phyloP scores from a whole-genome alignment of 1,140 invertebrate genomes.

The Phenacoccus solenopsis region DNA sequence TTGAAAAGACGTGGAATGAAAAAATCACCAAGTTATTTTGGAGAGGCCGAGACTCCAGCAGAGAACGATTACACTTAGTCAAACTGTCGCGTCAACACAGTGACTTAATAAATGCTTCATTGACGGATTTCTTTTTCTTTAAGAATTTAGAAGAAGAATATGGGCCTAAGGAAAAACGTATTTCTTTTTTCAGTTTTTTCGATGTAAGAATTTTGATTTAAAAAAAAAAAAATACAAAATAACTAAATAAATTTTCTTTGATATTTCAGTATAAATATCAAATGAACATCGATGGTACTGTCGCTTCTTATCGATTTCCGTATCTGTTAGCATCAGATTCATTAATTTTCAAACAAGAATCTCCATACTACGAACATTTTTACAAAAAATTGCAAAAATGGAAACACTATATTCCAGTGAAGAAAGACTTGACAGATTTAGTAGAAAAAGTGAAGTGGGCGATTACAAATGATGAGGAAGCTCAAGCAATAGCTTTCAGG shows the following conservation, averaged over 20 bases:
- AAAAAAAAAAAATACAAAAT: too few relatives aligned
- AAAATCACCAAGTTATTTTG: constrained; percentile 73
- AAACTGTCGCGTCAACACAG: constrained; percentile 62
- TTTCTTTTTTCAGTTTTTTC: constrained; percentile 92
- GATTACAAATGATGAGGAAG: constrained; percentile 57
- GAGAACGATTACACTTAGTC: constrained; percentile 69
- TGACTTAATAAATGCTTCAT: constrained; percentile 74
- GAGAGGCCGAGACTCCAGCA: constrained; percentile 79
- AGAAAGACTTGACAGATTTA: constrained; percentile 66
- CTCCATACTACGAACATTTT: constrained; percentile 89
- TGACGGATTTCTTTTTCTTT: constrained; percentile 97
- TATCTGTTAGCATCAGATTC: constrained; percentile 78
- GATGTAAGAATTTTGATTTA: constrained; percentile 45
- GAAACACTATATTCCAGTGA: constrained; percentile 74
- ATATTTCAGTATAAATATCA: constrained; percentile 85
- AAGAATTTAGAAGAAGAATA: constrained; percentile 69
- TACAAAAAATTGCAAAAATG: constrained; percentile 61
- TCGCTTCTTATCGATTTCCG: constrained; percentile 88
- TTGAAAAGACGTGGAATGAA: constrained; percentile 53
- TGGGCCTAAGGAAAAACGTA: constrained; percentile 66
- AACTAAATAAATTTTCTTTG: too few relatives aligned
- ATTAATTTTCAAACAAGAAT: constrained; percentile 81
- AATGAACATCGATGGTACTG: constrained; percentile 88
- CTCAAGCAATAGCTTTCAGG: constrained; percentile 52
- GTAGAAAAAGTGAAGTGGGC: constrained; percentile 70